These are phyloP conservation scores for Nerophis ophidion DNA, from an alignment of 2,113 vertebrate species.

Conservation along the genomic window DNA sequence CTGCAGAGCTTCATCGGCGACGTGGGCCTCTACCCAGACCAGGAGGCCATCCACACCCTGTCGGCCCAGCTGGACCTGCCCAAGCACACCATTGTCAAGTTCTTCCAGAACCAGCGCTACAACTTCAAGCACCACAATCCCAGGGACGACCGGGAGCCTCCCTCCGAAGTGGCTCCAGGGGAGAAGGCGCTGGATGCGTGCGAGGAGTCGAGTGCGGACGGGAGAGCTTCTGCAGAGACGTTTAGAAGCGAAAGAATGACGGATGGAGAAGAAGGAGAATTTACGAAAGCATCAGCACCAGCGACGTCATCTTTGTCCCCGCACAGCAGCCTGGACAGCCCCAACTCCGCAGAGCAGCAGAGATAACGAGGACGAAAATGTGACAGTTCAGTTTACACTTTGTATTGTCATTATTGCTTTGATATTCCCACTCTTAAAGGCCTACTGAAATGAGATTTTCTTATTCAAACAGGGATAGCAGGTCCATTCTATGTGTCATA, in stretches of 20 bases:
- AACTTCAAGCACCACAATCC: conserved; percentile 96
- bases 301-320: conserved; percentile 45
- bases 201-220: conserved; percentile 93
- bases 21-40: conserved; percentile 94
- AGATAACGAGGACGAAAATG: conserved; percentile 52
- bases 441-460: too few species aligned
- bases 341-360: conserved; percentile 51
- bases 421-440: neutral
- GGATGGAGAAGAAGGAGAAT: conserved; percentile 37
- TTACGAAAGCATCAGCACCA: conserved; percentile 32
- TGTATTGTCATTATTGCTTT: neutral
- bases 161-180: conserved; percentile 92
- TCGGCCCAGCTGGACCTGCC: conserved; percentile 97
- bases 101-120: conserved; percentile 99
- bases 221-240: conserved; percentile 71
- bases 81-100: conserved; percentile 99
- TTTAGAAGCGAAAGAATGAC: conserved; percentile 72
- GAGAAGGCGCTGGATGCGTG: conserved; percentile 91
- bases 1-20: conserved; percentile 98
- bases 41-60: conserved; percentile 96
- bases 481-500: too few species aligned
- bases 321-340: conserved; percentile 48
- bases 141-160: conserved; percentile 77
- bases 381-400: conserved; percentile 22
- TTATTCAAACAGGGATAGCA: too few species aligned